phyloP scores from a whole-genome alignment of 2,797 vertebrate species.

The Neoniphon sammara region DNA sequence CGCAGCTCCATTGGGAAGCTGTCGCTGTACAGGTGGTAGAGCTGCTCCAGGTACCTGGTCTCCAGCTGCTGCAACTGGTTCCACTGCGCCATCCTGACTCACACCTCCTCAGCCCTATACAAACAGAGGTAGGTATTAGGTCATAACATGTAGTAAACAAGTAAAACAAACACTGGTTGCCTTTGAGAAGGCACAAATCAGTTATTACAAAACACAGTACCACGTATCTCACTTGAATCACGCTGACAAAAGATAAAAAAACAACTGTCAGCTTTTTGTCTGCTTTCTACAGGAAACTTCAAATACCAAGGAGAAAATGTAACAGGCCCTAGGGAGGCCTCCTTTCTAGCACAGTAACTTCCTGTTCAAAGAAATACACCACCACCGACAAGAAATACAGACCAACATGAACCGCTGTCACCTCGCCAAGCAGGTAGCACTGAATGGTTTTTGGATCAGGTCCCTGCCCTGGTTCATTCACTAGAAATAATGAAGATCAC shows the following conservation, averaged over 20 bases:
- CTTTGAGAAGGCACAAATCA: not conserved
- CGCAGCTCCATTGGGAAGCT: constrained; percentile 99
- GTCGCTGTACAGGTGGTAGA: constrained; percentile 98
- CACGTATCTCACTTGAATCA: not conserved
- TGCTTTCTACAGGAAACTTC: constrained; percentile 59
- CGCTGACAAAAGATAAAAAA: constrained; percentile 26
- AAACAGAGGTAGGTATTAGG: not conserved
- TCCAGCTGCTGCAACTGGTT: constrained; percentile 99
- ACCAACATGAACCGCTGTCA: constrained; percentile 52
- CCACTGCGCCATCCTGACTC: constrained; percentile 94
- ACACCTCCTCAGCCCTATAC: constrained; percentile 48
- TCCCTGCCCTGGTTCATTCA: not conserved
- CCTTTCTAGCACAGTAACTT: constrained; percentile 57
- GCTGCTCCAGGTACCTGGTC: constrained; percentile 96
- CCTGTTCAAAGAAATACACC: constrained; percentile 66
- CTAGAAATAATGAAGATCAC: constrained; percentile 30
- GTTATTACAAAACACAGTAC: not conserved
- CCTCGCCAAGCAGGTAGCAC: constrained; percentile 3
- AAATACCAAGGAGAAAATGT: constrained; percentile 44
- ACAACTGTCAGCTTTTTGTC: constrained; percentile 41
- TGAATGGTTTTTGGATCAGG: constrained; percentile 23
- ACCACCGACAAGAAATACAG: constrained; percentile 51
- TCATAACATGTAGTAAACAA: not conserved
- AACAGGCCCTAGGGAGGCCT: constrained; percentile 30
- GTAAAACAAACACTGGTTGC: not conserved